phyloP scores from a whole-genome alignment of 2,113 vertebrate species.

The Geococcyx californianus region DNA sequence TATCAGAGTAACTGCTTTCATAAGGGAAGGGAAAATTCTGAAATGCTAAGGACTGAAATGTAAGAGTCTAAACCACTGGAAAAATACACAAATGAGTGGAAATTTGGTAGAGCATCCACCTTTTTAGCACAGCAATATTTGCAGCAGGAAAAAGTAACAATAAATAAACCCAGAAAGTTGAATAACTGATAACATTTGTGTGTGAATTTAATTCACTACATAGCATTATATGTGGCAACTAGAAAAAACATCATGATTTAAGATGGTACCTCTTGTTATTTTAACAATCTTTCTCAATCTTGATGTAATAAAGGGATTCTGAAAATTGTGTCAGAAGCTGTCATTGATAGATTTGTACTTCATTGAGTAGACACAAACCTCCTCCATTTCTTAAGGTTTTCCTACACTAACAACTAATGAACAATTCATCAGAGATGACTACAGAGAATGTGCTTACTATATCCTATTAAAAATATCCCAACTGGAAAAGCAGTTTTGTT shows the following conservation, averaged over 20 bases:
- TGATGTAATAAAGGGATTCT: not conserved
- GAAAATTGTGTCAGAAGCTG: not conserved
- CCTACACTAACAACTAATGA: not conserved
- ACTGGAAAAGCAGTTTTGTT: not conserved
- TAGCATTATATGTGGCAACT: not conserved
- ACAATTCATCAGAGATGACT: not conserved
- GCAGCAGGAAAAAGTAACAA: not conserved
- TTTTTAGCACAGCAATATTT: not conserved
- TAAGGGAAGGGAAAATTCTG: not conserved
- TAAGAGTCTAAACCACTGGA: not conserved
- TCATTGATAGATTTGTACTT: not conserved
- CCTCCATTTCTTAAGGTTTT: not conserved
- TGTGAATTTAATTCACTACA: not conserved
- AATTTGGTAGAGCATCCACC: not conserved
- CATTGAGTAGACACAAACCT: not conserved
- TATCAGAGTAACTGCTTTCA: not conserved
- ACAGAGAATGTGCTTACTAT: not conserved
- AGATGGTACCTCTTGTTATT: not conserved
- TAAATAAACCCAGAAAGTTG: not conserved
- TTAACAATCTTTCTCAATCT: not conserved
- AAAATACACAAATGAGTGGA: not conserved
- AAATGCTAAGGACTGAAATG: not conserved
- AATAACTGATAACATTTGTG: not conserved
- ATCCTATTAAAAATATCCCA: not conserved
- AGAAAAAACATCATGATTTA: not conserved